Evolutionary conservation across 2,888 invertebrate species (phyloP).

Genomic region (Pinctada fucata): DNA sequence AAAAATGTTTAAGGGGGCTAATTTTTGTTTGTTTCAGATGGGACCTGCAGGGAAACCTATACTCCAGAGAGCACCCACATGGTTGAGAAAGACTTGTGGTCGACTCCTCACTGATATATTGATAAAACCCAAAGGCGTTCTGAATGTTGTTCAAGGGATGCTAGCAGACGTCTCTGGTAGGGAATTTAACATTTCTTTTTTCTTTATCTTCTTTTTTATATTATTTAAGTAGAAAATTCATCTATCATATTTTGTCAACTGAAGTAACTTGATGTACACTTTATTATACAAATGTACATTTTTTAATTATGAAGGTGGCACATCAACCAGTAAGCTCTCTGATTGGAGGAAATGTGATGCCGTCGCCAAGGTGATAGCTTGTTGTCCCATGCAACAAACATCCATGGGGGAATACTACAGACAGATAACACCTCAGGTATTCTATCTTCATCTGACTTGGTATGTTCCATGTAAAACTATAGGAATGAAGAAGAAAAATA

Average conservation of each 20-base stretch:
- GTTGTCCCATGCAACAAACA: constrained; percentile 60
- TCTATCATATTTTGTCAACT: not conserved
- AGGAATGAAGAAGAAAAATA: too few species aligned
- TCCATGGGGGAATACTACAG: constrained; percentile 66
- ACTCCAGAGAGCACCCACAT: constrained; percentile 49
- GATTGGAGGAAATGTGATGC: constrained; percentile 85
- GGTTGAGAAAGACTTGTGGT: constrained; percentile 81
- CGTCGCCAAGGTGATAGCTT: constrained; percentile 82
- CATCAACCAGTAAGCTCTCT: constrained; percentile 38
- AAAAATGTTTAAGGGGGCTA: too few species aligned
- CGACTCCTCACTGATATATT: constrained; percentile 82
- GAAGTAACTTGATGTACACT: too few species aligned
- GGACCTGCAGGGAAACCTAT: not conserved
- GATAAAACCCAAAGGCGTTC: constrained; percentile 82
- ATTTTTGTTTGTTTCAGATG: too few species aligned
- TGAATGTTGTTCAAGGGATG: constrained; percentile 83
- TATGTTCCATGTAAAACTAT: too few species aligned
- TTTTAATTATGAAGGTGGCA: too few species aligned
- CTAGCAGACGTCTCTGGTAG: constrained; percentile 76
- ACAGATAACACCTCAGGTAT: constrained; percentile 69
- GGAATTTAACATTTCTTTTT: not conserved
- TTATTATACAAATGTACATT: too few species aligned
- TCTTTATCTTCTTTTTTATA: not conserved
- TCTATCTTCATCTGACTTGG: too few species aligned
- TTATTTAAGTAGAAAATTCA: too few species aligned